phyloP scores from a whole-genome alignment of 2,888 invertebrate genomes.

The Lochmaea capreae region DNA sequence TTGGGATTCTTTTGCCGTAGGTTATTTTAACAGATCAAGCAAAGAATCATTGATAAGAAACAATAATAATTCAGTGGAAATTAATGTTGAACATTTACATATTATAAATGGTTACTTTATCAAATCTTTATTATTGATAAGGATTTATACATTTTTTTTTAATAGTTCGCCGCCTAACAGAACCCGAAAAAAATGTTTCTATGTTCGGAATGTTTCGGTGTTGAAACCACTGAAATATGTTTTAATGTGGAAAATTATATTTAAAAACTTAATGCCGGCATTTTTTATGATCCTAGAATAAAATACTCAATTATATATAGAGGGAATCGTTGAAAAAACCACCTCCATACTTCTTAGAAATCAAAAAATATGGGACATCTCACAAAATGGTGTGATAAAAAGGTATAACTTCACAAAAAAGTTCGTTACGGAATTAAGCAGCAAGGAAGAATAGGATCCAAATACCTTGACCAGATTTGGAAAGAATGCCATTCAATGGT shows the following conservation, averaged over 20 bases:
- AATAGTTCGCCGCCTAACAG: background rate
- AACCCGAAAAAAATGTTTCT: background rate
- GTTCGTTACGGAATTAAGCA: too few relatives aligned
- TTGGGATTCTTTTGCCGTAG: slow-evolving; percentile 1
- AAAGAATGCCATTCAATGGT: too few relatives aligned
- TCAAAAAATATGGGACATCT: too few relatives aligned
- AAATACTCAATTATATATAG: too few relatives aligned
- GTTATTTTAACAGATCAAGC: slow-evolving; percentile 12
- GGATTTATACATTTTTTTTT: background rate
- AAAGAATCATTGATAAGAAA: slow-evolving; percentile 6
- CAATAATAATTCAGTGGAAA: slow-evolving; percentile 8
- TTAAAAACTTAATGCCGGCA: background rate
- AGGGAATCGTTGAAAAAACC: too few relatives aligned
- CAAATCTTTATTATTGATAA: slow-evolving; percentile 11
- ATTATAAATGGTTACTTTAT: slow-evolving; percentile 4
- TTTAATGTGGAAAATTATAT: background rate
- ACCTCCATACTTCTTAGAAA: too few relatives aligned
- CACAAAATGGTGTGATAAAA: too few relatives aligned
- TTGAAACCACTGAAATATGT: background rate
- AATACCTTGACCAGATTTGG: too few relatives aligned
- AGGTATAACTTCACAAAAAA: too few relatives aligned
- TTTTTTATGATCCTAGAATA: too few relatives aligned
- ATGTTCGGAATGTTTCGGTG: background rate
- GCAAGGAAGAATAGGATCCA: too few relatives aligned
- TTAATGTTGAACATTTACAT: slow-evolving; percentile 14